Base-by-base conservation (phyloP, 53 echinoderm and acorn worm genomes). In the Astropecten irregularis region DNA sequence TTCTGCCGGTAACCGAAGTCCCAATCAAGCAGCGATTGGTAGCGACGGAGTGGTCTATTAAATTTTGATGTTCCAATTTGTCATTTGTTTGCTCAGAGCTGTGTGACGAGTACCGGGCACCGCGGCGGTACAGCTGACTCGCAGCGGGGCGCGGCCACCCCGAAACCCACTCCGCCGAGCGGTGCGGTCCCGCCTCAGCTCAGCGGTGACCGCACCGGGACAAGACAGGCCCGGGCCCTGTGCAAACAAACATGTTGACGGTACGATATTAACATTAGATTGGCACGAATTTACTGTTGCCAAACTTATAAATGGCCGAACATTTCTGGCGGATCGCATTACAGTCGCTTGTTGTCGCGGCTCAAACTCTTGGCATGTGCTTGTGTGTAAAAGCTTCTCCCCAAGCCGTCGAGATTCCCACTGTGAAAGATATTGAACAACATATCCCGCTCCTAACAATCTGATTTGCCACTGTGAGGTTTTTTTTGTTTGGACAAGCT, bases 31-130 rank as follows among this genome's bases (percentile, higher is more conserved):
- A 49, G 72, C 85, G 85, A 85, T 85, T 85, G 85, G 62, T 21
- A 72, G 71, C 85, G 71, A 85, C 85, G 85, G 85, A 85, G 85
- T 71, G 85, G 85, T 72, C 85, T 85, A 85, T 85, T 85, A 85
- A 71, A 49, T 85, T 73, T 72, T 85, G 85, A 85, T 85, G 73
- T 72, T 72, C 85, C 85, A 85, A 85, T 85, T 85, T 85, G 85
- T 85, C 85, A 85, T 85, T 59, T 85, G 85, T 85, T 85, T 85
- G 85, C 73, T 61, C 85, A 85, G 85, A 55, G 31, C 85, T 72
- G 67, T 72, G 72, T 57, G 85, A 85, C 72, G 63, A 49, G 85
- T 72, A 59, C 71, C 47, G 68, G 71, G 49, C 50, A 60, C 72
- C 71, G 63, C 22, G 51, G 85, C 71, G 60, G 23, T 20, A 30